Base-by-base conservation (phyloP, 2,113 vertebrate species). In the Chionomys nivalis region DNA sequence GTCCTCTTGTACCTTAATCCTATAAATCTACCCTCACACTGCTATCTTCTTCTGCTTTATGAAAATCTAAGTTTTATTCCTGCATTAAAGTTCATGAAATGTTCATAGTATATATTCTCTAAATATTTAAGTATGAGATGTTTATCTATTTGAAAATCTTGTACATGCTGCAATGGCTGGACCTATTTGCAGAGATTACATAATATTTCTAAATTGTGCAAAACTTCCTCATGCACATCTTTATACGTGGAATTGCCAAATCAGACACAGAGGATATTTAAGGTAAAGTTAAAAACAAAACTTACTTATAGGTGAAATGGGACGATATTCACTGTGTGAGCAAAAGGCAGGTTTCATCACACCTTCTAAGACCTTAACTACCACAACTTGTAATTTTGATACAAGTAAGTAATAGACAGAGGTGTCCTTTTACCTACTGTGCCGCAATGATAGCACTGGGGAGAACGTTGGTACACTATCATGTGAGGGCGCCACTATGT, bases 61-160 rank as follows among this genome's bases (percentile, higher is more conserved):
- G 49, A 82, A 95, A 82, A 24, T 2, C 39, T 47, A 13, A 66
- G 1, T 72, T 91, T 94, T 28, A 58, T 88, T 92, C 83, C 42
- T 94, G 16, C 10, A 58, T 36, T 79, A 58, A 83, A 70, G 76
- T 92, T 72, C 16, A 76, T 16, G 17, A 36, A 21, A 61, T 72
- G 8, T 66, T 77, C 19, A 1, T 63, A 85, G 1, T 10, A 76
- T 83, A 17, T 65, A 44, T 10, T 14, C 36, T 91, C 19, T 94
- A 94, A 75, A 72, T 89, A 91, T 36, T 70, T 94, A 81, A 36
- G 44, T 88, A 44, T 70, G 68, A 44, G 39, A 85, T 75, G 66
- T 5, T 42, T 93, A 3, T 72, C 8, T 70, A 49, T 63, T 39
- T 79, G 79, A 89, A 28, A 11, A 36, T 47, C 17, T 75, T 85